Conservation (phyloP, 2,797 vertebrate genomes). For the Pseudochirops corinnae region DNA sequence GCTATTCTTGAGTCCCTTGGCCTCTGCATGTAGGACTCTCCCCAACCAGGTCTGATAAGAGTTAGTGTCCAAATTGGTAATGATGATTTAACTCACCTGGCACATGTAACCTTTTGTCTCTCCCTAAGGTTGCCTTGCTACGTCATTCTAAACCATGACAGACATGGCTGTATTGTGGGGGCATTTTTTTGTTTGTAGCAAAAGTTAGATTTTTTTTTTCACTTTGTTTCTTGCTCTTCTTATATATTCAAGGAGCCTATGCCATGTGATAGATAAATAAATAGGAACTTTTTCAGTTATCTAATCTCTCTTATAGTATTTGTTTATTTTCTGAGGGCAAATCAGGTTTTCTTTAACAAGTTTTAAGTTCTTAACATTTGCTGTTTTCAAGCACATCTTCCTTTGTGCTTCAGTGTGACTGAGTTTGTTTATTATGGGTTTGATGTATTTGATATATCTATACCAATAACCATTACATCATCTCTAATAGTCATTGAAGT, state of each 20-base stretch:
- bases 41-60: background rate
- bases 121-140: background rate
- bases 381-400: background rate
- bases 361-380: background rate
- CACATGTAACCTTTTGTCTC: background rate
- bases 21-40: background rate
- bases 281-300: background rate
- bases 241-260: background rate
- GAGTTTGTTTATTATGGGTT: background rate
- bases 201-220: background rate
- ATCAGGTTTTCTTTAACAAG: background rate
- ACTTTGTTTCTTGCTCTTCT: background rate
- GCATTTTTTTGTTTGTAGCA: background rate
- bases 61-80: background rate
- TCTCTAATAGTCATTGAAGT: too few species aligned
- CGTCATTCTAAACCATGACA: background rate
- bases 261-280: background rate
- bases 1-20: background rate
- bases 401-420: background rate
- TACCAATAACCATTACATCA: too few species aligned
- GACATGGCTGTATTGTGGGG: background rate
- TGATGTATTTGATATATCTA: background rate
- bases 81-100: background rate
- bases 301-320: background rate
- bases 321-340: background rate